These are phyloP conservation scores for Pseudomyrmex dendroicus DNA, from an alignment of 1,140 invertebrate species.

Conservation along the genomic window DNA sequence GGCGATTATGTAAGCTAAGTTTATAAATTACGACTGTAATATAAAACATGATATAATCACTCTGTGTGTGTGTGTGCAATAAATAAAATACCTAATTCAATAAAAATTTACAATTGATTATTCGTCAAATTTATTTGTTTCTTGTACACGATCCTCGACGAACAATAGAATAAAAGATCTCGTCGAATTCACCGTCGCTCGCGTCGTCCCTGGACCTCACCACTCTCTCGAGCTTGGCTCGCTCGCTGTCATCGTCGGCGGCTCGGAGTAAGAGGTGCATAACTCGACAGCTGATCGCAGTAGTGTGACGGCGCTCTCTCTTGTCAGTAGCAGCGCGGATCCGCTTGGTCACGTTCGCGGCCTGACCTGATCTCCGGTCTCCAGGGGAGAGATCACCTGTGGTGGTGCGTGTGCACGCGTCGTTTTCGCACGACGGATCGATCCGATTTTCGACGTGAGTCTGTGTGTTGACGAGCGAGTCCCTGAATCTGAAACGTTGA, in stretches of 20 bases:
- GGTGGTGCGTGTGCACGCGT: slow-evolving; percentile 9
- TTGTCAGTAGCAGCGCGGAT: slow-evolving; percentile 49
- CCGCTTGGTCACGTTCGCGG: slow-evolving; percentile 14
- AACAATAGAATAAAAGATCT: background rate
- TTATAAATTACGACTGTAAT: no score
- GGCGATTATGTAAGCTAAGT: no score
- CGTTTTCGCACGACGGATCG: background rate
- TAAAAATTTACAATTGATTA: no score
- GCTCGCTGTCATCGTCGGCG: slow-evolving; percentile 60
- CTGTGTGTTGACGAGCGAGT: background rate
- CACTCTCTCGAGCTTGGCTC: slow-evolving; percentile 60
- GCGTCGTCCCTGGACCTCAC: slow-evolving; percentile 55
- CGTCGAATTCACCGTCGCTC: background rate
- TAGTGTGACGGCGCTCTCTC: slow-evolving; percentile 54
- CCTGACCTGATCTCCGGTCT: slow-evolving; percentile 2
- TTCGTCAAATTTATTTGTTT: no score
- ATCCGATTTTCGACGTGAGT: no score
- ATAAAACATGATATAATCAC: no score
- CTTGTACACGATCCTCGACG: background rate
- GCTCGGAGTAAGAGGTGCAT: slow-evolving; percentile 60
- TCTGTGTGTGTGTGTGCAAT: no score
- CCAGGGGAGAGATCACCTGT: background rate
- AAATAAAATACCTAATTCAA: no score
- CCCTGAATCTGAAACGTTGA: no score
- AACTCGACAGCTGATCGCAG: slow-evolving; percentile 74